These are phyloP conservation scores for Philopedon plagiatum DNA, from an alignment of 2,888 invertebrate genomes.

Conservation along the genomic window DNA sequence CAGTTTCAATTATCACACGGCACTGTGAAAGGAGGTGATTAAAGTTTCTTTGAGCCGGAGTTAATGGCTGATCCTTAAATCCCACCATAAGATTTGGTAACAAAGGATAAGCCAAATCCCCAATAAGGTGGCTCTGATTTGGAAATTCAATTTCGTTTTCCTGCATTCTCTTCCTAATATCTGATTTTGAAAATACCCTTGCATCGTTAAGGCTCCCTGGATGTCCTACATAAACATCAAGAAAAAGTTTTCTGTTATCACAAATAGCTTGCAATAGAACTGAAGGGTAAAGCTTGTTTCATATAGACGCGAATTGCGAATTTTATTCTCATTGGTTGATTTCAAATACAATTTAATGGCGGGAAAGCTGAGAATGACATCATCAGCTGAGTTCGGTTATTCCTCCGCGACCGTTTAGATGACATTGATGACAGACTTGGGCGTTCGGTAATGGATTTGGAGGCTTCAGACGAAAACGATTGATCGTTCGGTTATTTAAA, in stretches of 20 bases:
- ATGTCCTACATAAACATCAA: constrained; percentile 50
- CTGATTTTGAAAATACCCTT: background rate
- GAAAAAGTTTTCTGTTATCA: constrained; percentile 41
- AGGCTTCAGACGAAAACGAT: no score
- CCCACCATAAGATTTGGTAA: constrained; percentile 37
- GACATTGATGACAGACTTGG: no score
- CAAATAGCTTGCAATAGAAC: constrained; percentile 51
- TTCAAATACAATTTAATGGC: no score
- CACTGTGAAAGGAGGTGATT: constrained; percentile 35
- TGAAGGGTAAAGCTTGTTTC: constrained; percentile 49
- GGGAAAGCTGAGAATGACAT: no score
- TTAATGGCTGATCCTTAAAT: constrained; percentile 41
- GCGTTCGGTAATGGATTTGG: no score
- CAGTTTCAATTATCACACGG: constrained; percentile 48
- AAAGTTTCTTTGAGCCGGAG: constrained; percentile 36
- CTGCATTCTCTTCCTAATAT: background rate
- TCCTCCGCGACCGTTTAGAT: no score
- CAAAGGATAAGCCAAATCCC: constrained; percentile 51
- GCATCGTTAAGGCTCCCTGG: constrained; percentile 48
- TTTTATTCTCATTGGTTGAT: no score
- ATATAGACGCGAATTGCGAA: no score
- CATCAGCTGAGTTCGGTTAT: no score
- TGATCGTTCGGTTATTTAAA: no score
- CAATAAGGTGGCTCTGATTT: constrained; percentile 43
- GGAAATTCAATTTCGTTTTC: background rate